These are phyloP conservation scores for Melinaea menophilus DNA, from an alignment of 2,888 invertebrate species.

Conservation along the genomic window DNA sequence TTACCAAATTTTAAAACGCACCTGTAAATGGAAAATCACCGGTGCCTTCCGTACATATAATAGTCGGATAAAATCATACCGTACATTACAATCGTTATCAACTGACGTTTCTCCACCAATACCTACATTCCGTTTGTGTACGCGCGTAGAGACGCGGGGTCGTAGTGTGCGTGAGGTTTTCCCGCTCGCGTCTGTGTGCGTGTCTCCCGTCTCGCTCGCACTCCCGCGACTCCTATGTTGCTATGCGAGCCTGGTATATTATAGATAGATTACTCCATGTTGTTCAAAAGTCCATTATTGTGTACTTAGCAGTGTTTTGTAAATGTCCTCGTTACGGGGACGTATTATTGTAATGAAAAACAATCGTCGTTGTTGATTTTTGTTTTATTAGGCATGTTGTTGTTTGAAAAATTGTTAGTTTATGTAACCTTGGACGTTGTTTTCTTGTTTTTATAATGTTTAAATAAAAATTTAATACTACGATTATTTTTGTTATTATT, in stretches of 20 bases:
- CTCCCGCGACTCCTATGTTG: constrained; percentile 34
- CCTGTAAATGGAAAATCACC: constrained; percentile 49
- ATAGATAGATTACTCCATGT: constrained; percentile 37
- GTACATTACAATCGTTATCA: constrained; percentile 51
- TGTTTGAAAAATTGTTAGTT: neutral
- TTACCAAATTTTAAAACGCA: constrained; percentile 23
- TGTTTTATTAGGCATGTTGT: constrained; percentile 10
- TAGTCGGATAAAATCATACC: constrained; percentile 42
- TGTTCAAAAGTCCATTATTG: constrained; percentile 61
- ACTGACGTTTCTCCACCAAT: constrained; percentile 40
- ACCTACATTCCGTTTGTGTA: constrained; percentile 46
- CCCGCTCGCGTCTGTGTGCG: constrained; percentile 33
- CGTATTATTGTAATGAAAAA: constrained; percentile 25
- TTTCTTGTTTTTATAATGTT: neutral
- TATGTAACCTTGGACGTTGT: neutral
- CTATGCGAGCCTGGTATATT: constrained; percentile 39
- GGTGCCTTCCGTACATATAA: constrained; percentile 40
- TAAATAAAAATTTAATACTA: too few species aligned
- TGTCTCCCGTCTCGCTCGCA: constrained; percentile 30
- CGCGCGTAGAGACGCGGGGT: constrained; percentile 9
- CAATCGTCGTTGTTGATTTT: constrained; percentile 18
- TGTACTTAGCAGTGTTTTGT: constrained; percentile 56
- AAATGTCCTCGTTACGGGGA: constrained; percentile 42
- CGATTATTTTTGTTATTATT: too few species aligned
- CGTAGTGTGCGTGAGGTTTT: constrained; percentile 42